Percentiles rank a stretch among this genome's conserved stretches.
phyloP scores from a whole-genome alignment of 2,113 vertebrate species.

The Clupea harengus region DNA sequence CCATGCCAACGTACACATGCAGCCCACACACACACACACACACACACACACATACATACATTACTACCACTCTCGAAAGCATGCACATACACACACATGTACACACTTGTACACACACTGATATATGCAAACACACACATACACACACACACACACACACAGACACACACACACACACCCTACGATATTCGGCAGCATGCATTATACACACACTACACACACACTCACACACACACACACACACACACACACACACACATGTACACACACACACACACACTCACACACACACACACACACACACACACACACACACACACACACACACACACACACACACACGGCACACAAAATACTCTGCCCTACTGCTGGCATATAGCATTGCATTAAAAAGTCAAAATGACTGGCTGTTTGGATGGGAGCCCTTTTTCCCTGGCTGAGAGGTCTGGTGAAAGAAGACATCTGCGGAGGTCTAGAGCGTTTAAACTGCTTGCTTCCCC shows the following conservation, averaged over 20 bases:
- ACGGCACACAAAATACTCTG: conserved; percentile 27
- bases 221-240: not conserved
- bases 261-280: not conserved
- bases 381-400: too few species aligned
- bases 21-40: conserved; percentile 26
- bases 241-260: not conserved
- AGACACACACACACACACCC: not conserved
- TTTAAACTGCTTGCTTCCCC: too few species aligned
- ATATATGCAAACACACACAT: too few species aligned
- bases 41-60: not conserved
- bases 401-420: too few species aligned
- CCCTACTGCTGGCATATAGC: too few species aligned
- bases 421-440: too few species aligned
- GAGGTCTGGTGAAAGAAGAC: too few species aligned
- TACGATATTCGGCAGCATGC: not conserved
- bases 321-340: conserved; percentile 4
- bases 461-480: too few species aligned
- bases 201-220: not conserved
- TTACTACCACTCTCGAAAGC: not conserved
- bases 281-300: not conserved
- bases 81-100: not conserved
- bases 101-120: not conserved
- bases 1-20: conserved; percentile 11
- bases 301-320: not conserved
- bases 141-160: not conserved